Base-by-base conservation (phyloP, 2,888 invertebrate species). In the Limnephilus auricula region DNA sequence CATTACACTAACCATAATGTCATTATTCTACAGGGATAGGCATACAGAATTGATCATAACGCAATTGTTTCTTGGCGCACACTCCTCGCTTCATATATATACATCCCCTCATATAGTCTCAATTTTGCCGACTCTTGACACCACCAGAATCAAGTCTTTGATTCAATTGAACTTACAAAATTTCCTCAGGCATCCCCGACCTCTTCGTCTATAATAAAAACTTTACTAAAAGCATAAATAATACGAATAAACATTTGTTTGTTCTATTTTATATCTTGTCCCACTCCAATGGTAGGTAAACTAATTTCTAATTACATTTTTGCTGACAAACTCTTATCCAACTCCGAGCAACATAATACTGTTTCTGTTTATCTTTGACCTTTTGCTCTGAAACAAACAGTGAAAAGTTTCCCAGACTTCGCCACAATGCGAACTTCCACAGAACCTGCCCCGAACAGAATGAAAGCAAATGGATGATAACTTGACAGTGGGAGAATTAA, bases 401-500 rank as follows among this genome's bases (percentile, higher is more conserved):
- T 10, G 25, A 12, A n/a, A n/a, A 37, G 37, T 85, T 40, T 6
- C 45, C 15, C 45, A 85, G 82, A 85, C 37, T n/a, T 85, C 37
- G 4, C 85, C 40, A 85, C 85, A 85, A 40, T 40, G 13, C n/a
- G 45, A 85, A 85, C 34, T 85, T 40, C 9, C 40, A n/a, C 85
- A 30, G 30, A 25, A 84, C 34, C 84, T 37, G 80, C 32, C 37
- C 25, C 32, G 31, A 32, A 13, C 50, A 50, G 50, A 65, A 31
- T 30, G n/a, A 65, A 65, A 50, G 34, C 30, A 78, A 78, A 87
- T 78, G 65, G 31, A 18, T 78, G 87, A n/a, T 34, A 87, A 37
- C 40, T 79, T 79, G 79, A 89, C 89, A 79, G 34, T 37, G 79
- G 37, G 89, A 79, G 37, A 89, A 79, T 79, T 80, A 30, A 79